Conservation (phyloP, 2,797 vertebrate species). For the Syncerus caffer region DNA sequence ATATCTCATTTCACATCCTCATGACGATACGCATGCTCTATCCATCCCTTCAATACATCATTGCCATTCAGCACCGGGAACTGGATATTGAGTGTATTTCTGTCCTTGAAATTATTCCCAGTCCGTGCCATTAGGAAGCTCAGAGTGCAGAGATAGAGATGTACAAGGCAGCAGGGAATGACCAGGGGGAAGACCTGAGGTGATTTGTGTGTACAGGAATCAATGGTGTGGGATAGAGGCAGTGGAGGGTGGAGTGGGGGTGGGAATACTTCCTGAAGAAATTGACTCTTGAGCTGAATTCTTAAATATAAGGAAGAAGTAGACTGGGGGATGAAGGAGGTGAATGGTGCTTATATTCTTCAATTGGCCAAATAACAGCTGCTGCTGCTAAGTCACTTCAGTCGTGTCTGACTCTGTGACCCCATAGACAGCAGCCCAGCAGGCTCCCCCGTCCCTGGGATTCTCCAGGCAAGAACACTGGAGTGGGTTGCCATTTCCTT, state of each 20-base stretch:
- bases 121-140: neutral
- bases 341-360: neutral
- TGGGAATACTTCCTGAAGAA: neutral
- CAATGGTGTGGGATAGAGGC: rapidly evolving
- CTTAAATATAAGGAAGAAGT: neutral
- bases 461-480: too few species aligned
- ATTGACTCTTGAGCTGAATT: neutral
- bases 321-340: neutral
- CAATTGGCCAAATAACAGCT: neutral
- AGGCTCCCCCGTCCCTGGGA: too few species aligned
- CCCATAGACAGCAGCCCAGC: too few species aligned
- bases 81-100: neutral
- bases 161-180: neutral
- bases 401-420: too few species aligned
- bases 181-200: too few species aligned
- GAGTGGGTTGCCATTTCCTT: too few species aligned
- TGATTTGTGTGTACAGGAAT: neutral
- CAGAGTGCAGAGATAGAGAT: neutral
- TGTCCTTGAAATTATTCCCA: neutral
- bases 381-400: too few species aligned
- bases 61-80: neutral
- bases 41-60: neutral
- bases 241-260: neutral
- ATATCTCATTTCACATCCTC: neutral
- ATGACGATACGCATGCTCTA: rapidly evolving